A percentile compares a stretch with the other conserved stretches of the same genome.
These are phyloP conservation scores for Panopea generosa DNA, from an alignment of 2,888 invertebrate species.

Conservation along the genomic window DNA sequence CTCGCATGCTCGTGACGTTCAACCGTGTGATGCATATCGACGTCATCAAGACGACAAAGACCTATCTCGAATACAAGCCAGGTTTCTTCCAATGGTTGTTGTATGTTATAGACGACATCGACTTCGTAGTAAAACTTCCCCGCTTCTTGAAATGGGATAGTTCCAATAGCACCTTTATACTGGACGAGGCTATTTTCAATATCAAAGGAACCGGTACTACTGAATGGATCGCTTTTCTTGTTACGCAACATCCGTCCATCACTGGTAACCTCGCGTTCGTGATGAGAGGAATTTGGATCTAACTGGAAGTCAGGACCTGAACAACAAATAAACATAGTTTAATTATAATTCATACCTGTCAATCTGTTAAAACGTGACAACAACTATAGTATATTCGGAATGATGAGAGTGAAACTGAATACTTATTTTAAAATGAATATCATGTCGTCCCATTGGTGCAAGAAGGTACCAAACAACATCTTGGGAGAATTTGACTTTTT, in stretches of 20 bases:
- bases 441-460: no score
- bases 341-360: no score
- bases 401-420: no score
- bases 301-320: slow-evolving; percentile 69
- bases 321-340: background rate
- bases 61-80: slow-evolving; percentile 72
- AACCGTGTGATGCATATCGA: slow-evolving; percentile 71
- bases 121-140: slow-evolving; percentile 69
- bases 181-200: slow-evolving; percentile 57
- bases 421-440: no score
- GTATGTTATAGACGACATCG: slow-evolving; percentile 67
- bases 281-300: slow-evolving; percentile 63
- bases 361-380: no score
- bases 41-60: slow-evolving; percentile 65
- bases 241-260: slow-evolving; percentile 66
- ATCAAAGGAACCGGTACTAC: slow-evolving; percentile 22
- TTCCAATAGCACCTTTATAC: slow-evolving; percentile 70
- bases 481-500: no score
- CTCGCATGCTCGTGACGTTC: slow-evolving; percentile 69
- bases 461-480: no score
- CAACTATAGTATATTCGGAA: no score
- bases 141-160: slow-evolving; percentile 58
- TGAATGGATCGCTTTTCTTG: slow-evolving; percentile 62
- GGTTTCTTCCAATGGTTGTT: slow-evolving; percentile 69
- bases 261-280: slow-evolving; percentile 64